Percentiles rank a stretch among this genome's conserved stretches.
These are phyloP conservation scores for Lasioglossum leucozonium DNA, from an alignment of 2,888 invertebrate species.

Conservation along the genomic window DNA sequence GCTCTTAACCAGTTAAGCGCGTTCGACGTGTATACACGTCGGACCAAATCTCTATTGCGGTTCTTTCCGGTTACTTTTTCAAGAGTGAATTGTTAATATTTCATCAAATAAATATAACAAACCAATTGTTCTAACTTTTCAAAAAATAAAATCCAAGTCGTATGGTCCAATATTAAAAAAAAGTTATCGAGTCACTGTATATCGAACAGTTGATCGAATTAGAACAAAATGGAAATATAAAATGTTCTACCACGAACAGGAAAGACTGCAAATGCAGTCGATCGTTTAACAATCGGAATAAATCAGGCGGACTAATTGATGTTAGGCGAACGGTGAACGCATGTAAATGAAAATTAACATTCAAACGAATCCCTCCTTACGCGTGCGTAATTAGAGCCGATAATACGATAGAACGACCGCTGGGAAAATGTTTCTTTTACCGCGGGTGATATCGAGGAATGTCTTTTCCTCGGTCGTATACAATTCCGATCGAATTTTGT, in stretches of 20 bases:
- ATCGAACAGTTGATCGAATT: neutral
- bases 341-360: neutral
- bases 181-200: no score
- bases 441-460: neutral
- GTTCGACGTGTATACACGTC: no score
- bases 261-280: neutral
- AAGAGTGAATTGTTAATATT: no score
- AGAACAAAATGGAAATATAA: neutral
- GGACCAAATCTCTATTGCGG: no score
- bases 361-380: neutral
- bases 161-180: no score
- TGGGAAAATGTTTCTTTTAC: neutral
- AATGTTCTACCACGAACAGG: neutral
- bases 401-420: neutral
- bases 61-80: no score
- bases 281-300: neutral
- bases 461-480: neutral
- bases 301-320: neutral
- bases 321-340: neutral
- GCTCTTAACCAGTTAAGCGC: no score
- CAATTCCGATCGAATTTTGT: conserved; percentile 2
- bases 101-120: no score
- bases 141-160: no score
- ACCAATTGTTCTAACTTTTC: no score
- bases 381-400: neutral